Evolutionary conservation across 2,797 vertebrate genomes (phyloP).

Genomic region (Neomorphus geoffroyi): DNA sequence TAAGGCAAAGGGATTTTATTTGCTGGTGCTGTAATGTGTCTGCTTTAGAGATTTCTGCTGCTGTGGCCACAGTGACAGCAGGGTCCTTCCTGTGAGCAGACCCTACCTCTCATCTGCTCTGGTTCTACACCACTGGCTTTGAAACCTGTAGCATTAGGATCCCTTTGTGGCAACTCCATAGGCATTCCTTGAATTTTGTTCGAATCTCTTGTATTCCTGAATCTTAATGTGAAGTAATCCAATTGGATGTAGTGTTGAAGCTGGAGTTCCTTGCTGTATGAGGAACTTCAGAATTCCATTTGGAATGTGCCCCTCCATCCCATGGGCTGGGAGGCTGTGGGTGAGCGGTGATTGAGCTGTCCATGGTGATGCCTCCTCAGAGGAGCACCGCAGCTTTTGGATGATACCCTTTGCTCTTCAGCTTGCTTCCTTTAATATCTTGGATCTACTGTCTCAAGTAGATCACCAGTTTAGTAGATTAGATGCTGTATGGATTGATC

Average conservation of each 20-base stretch:
- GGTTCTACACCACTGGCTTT: neutral
- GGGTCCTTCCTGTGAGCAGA: neutral
- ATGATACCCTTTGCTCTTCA: neutral
- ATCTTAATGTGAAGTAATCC: neutral
- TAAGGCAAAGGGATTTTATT: neutral
- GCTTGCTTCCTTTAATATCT: neutral
- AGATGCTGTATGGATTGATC: neutral
- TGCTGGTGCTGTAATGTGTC: neutral
- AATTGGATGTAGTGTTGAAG: neutral
- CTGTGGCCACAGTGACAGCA: neutral
- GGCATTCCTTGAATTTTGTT: neutral
- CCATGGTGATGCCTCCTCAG: conserved; percentile 30
- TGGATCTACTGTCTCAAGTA: neutral
- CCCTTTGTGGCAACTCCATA: neutral
- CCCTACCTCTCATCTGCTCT: neutral
- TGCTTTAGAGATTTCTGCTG: neutral
- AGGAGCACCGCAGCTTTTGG: neutral
- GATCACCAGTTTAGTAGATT: neutral
- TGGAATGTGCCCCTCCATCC: neutral
- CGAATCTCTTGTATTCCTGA: neutral
- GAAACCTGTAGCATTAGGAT: neutral
- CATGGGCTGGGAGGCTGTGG: neutral
- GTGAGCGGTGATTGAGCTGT: conserved; percentile 43
- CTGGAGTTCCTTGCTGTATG: neutral
- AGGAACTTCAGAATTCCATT: neutral